Evolutionary conservation across 2,888 invertebrate genomes (phyloP), one percentile per base, ranked within the genome.

Genomic region (Euproctis similis): DNA sequence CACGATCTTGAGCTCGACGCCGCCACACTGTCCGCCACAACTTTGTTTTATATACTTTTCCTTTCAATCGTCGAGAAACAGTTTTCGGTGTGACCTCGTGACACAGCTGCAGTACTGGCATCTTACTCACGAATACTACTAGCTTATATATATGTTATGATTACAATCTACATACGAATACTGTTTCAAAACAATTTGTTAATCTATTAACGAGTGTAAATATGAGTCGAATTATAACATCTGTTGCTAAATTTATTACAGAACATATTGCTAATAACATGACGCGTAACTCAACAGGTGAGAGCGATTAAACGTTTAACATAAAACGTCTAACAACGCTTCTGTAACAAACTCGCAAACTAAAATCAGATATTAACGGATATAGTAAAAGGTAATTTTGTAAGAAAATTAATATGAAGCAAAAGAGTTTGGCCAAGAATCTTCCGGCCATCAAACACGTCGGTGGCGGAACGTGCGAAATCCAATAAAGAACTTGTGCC

Each of bases 401-500:
- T 48, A 52, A 42, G 56, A 57, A 63, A 74, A 75, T 72, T 75
- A 77, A 75, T 73, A 71, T 67, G 68, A 55, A 57, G 51, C 63
- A 68, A 74, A n/a, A 72, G 75, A 77, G 76, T 81, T 78, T 58
- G 65, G 68, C n/a, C 68, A 78, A 78, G 78, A 84, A 82, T 82
- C 73, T 72, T 70, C 61, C 66, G 72, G 72, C 76, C 70, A 80
- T 81, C 81, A 77, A 73, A 75, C 75, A 81, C 77, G 80, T 80
- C 78, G 71, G 58, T n/a, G 55, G 54, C 39, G 80, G 80, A 80
- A 75, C 77, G 80, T 71, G 75, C 70, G 73, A 80, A 81, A 84
- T 82, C 77, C 80, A 82, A 84, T 84, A 84, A 84, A 78, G 80
- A 77, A 78, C 62, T 71, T 63, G 67, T 65, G 64, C 67, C 81